Evolutionary conservation across 2,888 invertebrate genomes (phyloP).

Genomic region (Petrolisthes manimaculis): DNA sequence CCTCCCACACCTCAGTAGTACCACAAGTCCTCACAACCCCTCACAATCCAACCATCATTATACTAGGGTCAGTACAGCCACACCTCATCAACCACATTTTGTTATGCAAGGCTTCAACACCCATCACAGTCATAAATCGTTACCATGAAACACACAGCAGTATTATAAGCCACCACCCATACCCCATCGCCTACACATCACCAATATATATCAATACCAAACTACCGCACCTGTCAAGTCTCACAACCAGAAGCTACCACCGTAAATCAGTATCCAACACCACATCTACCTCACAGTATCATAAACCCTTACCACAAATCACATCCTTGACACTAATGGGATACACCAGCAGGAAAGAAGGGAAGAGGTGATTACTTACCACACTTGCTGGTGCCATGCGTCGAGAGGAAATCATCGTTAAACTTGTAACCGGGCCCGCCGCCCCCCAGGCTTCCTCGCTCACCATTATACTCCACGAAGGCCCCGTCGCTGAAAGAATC

Average conservation of each 20-base stretch:
- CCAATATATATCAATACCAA: not conserved
- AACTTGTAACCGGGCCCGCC: conserved; percentile 67
- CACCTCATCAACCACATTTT: too few species aligned
- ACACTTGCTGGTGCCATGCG: conserved; percentile 77
- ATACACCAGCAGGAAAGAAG: too few species aligned
- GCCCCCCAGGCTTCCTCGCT: conserved; percentile 27
- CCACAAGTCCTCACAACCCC: too few species aligned
- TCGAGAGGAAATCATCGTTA: conserved; percentile 73
- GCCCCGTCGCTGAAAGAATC: conserved; percentile 43
- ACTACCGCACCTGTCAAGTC: not conserved
- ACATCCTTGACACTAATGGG: too few species aligned
- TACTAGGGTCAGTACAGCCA: too few species aligned
- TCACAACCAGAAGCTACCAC: not conserved
- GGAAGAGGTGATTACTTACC: conserved; percentile 63
- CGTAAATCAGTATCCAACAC: not conserved
- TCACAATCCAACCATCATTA: too few species aligned
- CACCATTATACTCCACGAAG: conserved; percentile 72
- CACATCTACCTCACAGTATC: not conserved
- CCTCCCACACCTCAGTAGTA: too few species aligned
- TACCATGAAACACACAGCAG: not conserved
- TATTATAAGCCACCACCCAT: too few species aligned
- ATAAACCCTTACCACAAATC: not conserved
- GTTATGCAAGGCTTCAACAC: too few species aligned
- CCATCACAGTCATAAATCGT: too few species aligned
- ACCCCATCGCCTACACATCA: too few species aligned